phyloP scores from a whole-genome alignment of 2,113 vertebrate species.

The Seriola rivoliana region DNA sequence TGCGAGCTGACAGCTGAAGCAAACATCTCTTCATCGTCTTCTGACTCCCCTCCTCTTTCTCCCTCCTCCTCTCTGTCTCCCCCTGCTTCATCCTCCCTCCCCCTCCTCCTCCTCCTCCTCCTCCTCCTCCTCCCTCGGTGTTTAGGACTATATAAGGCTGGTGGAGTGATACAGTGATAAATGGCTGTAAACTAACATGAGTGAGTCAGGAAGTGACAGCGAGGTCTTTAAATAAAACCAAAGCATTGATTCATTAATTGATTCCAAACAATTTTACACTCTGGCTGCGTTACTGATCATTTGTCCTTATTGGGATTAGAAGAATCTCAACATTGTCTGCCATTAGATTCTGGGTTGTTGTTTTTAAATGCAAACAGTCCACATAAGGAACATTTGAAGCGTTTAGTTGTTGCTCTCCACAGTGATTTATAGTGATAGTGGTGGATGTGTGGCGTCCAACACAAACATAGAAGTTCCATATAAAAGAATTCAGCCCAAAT shows the following conservation, averaged over 20 bases:
- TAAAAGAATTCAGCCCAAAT: no score
- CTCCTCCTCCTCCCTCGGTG: constrained; percentile 1
- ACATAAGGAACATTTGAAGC: no score
- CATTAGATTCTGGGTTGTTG: no score
- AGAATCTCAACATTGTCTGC: no score
- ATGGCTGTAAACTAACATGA: constrained; percentile 16
- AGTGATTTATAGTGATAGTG: no score
- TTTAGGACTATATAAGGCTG: constrained; percentile 78
- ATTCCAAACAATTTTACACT: background rate
- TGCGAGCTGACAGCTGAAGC: constrained; percentile 51
- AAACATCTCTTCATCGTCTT: constrained; percentile 60
- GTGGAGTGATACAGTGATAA: constrained; percentile 14
- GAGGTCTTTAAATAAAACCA: background rate
- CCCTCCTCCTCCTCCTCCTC: background rate
- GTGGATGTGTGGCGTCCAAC: no score
- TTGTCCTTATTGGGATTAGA: background rate
- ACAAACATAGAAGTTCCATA: no score
- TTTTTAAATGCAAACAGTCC: no score
- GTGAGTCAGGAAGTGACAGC: background rate
- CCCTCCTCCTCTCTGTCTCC: background rate
- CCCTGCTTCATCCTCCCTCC: constrained; percentile 1
- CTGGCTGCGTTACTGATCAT: background rate
- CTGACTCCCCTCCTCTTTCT: constrained; percentile 3
- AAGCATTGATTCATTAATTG: background rate
- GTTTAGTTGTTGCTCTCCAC: no score